Base-by-base conservation (phyloP, 2,888 invertebrate species). In the Watsonalla cultraria region DNA sequence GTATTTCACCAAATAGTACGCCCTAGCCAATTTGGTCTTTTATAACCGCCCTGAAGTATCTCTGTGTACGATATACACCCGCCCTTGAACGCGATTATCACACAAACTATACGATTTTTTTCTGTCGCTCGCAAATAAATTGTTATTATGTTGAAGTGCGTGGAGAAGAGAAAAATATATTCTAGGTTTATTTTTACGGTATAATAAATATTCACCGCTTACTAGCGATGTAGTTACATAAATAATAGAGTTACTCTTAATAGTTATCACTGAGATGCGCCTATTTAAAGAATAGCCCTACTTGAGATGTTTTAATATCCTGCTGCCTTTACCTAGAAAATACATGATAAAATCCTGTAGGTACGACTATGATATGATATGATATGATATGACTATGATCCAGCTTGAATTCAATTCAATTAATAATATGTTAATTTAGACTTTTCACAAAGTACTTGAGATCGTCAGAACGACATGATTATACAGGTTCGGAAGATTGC, bases 1-100 rank as follows among this genome's bases (percentile, higher is more conserved):
- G 68, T 69, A 63, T 72, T 69, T 70, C 70, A 64, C 62, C 66
- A 61, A 61, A 69, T 74, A 75, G 68, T 68, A 70, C 64, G 62
- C 55, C 52, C 57, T 62, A 59, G 54, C 70, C 72, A 78, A 75
- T 78, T 74, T 76, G 76, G 70, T 64, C 62, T 76, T 78, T 80
- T 81, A 78, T 72, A 68, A 60, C 72, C 65, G 42, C 68, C 72
- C 72, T 74, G 72, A 73, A 76, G 74, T 71, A 68, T 64, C 8
- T 62, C 57, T 65, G 56, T 58, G 53, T 62, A 63, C 61, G 53
- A 56, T 58, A 52, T 53, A 58, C 55, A 63, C 61, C 54, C 58
- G 56, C 53, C 59, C 65, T 66, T 69, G 68, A 63, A 62, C 54
- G 54, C 47, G 51, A 61, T 66, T 63, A 60, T 60, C 58, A 51